A percentile compares a stretch with the other conserved stretches of the same genome.
phyloP scores from a whole-genome alignment of 64 coral and sea anemone genomes.

The Dendrophyllia cribrosa region DNA sequence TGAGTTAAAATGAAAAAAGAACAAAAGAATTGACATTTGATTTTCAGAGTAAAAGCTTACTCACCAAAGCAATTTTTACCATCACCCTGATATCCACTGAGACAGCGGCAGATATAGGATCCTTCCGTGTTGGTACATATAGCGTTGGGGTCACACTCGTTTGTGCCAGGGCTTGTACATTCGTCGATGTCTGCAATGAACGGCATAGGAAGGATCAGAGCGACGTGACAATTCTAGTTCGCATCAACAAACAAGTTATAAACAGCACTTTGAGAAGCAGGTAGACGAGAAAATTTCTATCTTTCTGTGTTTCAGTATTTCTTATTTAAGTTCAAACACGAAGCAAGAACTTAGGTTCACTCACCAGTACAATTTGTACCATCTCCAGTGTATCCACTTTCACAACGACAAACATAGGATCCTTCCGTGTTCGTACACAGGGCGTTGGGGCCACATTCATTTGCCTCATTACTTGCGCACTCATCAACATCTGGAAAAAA shows the following conservation, averaged over 20 bases:
- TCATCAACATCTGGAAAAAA: constrained; percentile 26
- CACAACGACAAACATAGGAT: background rate
- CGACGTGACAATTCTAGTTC: too few species aligned
- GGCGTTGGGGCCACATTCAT: background rate
- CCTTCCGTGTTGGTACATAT: constrained; percentile 60
- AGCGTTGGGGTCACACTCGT: constrained; percentile 48
- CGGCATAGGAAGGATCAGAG: too few species aligned
- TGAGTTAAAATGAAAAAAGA: too few species aligned
- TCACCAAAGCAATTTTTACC: constrained; percentile 68
- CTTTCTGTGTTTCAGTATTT: too few species aligned
- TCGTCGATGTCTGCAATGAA: constrained; percentile 60
- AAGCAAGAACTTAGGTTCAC: too few species aligned
- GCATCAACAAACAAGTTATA: too few species aligned
- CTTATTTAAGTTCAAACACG: too few species aligned
- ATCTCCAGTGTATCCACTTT: background rate
- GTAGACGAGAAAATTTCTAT: too few species aligned
- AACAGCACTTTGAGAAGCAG: too few species aligned
- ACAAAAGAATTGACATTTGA: too few species aligned
- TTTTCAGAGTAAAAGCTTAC: too few species aligned
- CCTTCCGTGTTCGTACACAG: constrained; percentile 14
- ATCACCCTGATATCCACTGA: constrained; percentile 49
- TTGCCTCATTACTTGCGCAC: background rate
- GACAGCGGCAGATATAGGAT: constrained; percentile 61
- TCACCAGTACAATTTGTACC: background rate
- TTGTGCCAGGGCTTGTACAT: constrained; percentile 11